Percentiles rank a stretch among this genome's conserved stretches.
phyloP scores from a whole-genome alignment of 2,113 vertebrate genomes.

The Diglossa brunneiventris region DNA sequence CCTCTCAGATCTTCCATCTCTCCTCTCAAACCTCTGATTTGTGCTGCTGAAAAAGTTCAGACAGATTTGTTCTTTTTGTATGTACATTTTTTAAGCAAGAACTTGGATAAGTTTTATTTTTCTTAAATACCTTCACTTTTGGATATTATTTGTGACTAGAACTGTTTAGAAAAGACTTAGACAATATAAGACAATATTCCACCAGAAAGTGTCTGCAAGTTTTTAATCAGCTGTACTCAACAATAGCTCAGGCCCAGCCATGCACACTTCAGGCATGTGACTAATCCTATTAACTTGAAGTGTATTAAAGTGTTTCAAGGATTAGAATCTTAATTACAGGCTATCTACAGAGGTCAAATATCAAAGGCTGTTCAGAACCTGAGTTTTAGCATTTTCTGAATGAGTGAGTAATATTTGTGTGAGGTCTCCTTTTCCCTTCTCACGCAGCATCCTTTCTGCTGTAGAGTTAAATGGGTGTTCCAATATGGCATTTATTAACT shows the following conservation, averaged over 20 bases:
- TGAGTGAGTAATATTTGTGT: constrained; percentile 16
- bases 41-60: not conserved
- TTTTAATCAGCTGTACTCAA: not conserved
- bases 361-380: constrained; percentile 9
- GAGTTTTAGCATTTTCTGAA: constrained; percentile 29
- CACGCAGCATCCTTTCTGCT: not conserved
- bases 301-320: constrained; percentile 37
- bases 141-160: not conserved
- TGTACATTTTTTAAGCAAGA: not conserved
- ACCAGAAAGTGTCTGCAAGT: not conserved
- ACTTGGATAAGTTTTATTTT: not conserved
- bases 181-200: not conserved
- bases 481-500: not conserved
- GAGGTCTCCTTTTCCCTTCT: not conserved
- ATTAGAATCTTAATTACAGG: constrained; percentile 48
- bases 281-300: constrained; percentile 36
- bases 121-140: not conserved
- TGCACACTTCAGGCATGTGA: not conserved
- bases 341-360: constrained; percentile 31
- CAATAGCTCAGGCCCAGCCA: not conserved
- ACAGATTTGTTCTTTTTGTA: not conserved
- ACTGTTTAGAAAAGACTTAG: not conserved
- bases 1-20: not conserved
- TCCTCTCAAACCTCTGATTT: not conserved
- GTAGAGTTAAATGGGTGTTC: not conserved